These are phyloP conservation scores for Oreonectes daqikongensis DNA, from an alignment of 2,797 vertebrate species.

Conservation along the genomic window DNA sequence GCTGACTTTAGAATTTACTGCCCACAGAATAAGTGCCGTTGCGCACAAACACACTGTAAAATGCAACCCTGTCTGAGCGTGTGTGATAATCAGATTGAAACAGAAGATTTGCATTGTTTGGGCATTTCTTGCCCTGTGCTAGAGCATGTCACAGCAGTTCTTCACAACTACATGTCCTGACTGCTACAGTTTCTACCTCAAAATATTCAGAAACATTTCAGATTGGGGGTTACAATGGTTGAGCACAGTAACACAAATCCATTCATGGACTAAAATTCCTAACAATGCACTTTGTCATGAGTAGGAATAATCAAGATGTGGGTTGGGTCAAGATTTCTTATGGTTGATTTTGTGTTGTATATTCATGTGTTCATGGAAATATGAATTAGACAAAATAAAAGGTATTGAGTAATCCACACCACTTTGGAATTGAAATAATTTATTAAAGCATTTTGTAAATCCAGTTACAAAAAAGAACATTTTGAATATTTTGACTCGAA, in stretches of 20 bases:
- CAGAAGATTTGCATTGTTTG: neutral
- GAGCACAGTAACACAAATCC: too few relatives aligned
- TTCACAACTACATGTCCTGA: neutral
- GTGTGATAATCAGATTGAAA: neutral
- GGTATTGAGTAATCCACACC: conserved; percentile 19
- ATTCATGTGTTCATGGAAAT: neutral
- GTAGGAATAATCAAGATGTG: neutral
- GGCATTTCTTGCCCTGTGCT: neutral
- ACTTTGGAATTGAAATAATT: conserved; percentile 86
- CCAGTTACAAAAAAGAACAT: conserved; percentile 87
- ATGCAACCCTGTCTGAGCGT: neutral
- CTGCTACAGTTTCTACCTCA: neutral
- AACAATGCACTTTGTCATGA: neutral
- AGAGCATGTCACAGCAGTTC: neutral
- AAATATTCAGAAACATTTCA: neutral
- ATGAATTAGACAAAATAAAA: neutral
- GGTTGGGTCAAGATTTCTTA: neutral
- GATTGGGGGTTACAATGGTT: neutral
- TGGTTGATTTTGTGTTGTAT: neutral
- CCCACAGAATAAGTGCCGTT: neutral
- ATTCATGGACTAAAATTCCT: neutral
- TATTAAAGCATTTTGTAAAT: conserved; percentile 93
- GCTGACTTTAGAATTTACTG: too few relatives aligned
- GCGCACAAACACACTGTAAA: neutral
- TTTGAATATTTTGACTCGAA: conserved; percentile 68